Conservation (phyloP, 2,113 vertebrate genomes). For the Columbina picui region DNA sequence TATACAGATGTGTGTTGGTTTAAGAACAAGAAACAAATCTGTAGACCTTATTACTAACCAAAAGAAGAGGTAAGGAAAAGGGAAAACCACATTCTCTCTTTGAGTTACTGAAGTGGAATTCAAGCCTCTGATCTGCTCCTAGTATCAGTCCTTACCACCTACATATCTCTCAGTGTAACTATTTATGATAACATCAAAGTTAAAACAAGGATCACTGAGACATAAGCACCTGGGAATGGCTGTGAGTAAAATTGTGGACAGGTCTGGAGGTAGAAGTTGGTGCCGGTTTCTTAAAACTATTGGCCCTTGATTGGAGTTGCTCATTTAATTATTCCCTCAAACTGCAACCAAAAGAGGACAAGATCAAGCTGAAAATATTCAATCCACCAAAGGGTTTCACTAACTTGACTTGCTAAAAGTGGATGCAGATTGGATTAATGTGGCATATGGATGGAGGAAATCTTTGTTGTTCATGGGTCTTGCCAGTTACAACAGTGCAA, state of each 20-base stretch:
- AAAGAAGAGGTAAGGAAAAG: not conserved
- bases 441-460: not conserved
- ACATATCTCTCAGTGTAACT: not conserved
- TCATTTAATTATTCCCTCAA: not conserved
- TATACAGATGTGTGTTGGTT: not conserved
- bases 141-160: accelerated
- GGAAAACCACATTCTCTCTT: not conserved
- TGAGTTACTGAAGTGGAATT: not conserved
- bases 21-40: not conserved
- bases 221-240: not conserved
- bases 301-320: not conserved
- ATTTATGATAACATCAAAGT: not conserved
- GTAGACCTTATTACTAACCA: not conserved
- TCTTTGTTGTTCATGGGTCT: not conserved
- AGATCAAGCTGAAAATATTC: not conserved
- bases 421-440: not conserved
- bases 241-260: not conserved
- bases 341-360: not conserved
- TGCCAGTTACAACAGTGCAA: not conserved
- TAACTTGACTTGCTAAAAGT: not conserved
- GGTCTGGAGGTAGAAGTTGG: not conserved
- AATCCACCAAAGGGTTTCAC: not conserved
- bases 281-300: not conserved
- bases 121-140: not conserved
- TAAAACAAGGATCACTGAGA: not conserved